These are phyloP conservation scores for Lutraria rhynchaena DNA, from an alignment of 1,140 invertebrate species.

Conservation along the genomic window DNA sequence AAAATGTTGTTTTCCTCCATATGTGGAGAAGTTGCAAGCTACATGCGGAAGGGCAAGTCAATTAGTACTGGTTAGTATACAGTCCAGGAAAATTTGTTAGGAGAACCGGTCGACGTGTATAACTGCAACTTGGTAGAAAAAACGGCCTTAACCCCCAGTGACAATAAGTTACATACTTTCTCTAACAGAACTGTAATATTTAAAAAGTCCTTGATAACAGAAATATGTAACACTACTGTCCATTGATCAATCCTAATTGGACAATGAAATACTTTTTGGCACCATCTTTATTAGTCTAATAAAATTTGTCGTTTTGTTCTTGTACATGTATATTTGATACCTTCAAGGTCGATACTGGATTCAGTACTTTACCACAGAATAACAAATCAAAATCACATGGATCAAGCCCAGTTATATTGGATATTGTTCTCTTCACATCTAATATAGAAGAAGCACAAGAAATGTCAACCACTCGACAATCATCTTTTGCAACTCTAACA, in stretches of 20 bases:
- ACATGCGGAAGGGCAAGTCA: too few species aligned
- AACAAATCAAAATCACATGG: slow-evolving; percentile 12
- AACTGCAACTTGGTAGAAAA: too few species aligned
- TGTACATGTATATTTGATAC: neutral
- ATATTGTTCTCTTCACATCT: slow-evolving; percentile 1
- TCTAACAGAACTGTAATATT: neutral
- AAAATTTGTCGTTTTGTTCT: neutral
- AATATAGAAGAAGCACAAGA: neutral
- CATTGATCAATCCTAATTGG: neutral
- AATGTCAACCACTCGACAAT: slow-evolving; percentile 1
- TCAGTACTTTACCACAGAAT: slow-evolving; percentile 17
- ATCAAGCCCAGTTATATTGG: neutral
- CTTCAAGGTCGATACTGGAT: neutral
- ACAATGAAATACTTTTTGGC: neutral
- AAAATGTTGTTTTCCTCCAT: too few species aligned
- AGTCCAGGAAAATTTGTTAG: too few species aligned
- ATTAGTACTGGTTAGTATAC: too few species aligned
- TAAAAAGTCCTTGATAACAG: neutral
- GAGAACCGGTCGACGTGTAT: too few species aligned
- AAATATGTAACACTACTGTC: neutral
- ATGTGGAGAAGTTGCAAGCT: too few species aligned
- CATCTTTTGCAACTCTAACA: slow-evolving; percentile 10
- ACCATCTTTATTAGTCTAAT: neutral
- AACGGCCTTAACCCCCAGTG: too few species aligned
- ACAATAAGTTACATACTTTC: too few species aligned